Base-by-base conservation (phyloP, 1,140 invertebrate genomes). In the Harlomillsia oculata region DNA sequence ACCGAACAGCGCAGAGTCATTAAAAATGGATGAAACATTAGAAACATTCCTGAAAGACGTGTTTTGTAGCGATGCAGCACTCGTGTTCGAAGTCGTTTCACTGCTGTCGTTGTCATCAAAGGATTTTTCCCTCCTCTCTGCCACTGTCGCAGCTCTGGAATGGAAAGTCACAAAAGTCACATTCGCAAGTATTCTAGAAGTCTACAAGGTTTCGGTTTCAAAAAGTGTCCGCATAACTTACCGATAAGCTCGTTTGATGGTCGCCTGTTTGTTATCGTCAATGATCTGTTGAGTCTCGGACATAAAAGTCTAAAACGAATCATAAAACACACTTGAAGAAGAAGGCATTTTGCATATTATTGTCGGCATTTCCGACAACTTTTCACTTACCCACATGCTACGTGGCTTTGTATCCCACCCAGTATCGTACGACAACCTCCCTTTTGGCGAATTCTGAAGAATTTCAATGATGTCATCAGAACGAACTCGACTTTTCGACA, bases 321-420 rank as follows among this genome's bases (percentile, higher is more conserved):
- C 20, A 23, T 44, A n/a, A 34, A 34, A 34, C n/a, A 34, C 8
- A n/a, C 8, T 9, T 34, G 32, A 34, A 34, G 32, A 9, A 34
- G 8, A 34, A 34, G n/a, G 32, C 32, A 34, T 34, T 34, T 34
- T 9, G 32, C 32, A 34, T 8, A 9, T 34, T 9, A 34, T 9
- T 34, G 32, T 34, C 32, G 32, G 32, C 32, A 34, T n/a, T 34
- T 34, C 32, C 32, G 32, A 8, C 21, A 39, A 53, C n/a, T 44
- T 40, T 8, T 2, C 18, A 39, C 14, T 49, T 52, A 54, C 59
- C 16, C 39, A 49, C 26, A 56, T 40, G 8, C 53, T 52, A 16
- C 49, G 28, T 11, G 60, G 60, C 2, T 18, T n/a, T 34, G 30
- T 20, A 39, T 62, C 59, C 60, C 60, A 65, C 36, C 56, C 64